Evolutionary conservation across 2,797 vertebrate species (phyloP).

Genomic region (Eulemur mongoz): DNA sequence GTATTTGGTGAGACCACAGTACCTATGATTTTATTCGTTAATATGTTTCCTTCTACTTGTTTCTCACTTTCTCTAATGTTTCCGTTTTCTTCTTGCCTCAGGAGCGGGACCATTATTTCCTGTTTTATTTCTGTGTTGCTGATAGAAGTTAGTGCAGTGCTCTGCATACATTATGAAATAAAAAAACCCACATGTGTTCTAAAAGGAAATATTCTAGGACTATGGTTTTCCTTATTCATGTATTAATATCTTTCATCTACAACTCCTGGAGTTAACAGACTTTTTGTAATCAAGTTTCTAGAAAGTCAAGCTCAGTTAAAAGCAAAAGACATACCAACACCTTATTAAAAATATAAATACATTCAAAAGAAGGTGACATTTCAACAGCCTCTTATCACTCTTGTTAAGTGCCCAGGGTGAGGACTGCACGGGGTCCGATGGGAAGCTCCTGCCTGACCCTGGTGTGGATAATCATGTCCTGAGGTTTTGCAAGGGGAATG

Average conservation of each 20-base stretch:
- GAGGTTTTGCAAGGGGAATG: slow-evolving; percentile 68
- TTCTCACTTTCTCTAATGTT: not conserved
- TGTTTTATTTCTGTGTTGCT: slow-evolving; percentile 27
- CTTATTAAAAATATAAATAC: slow-evolving; percentile 62
- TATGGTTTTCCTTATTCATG: slow-evolving; percentile 20
- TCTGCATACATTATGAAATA: slow-evolving; percentile 21
- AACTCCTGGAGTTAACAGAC: not conserved
- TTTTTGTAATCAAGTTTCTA: slow-evolving; percentile 47
- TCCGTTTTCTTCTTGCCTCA: not conserved
- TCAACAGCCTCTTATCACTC: slow-evolving; percentile 34
- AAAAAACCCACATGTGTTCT: not conserved
- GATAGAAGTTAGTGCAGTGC: not conserved
- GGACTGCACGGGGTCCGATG: slow-evolving; percentile 53
- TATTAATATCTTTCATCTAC: slow-evolving; percentile 35
- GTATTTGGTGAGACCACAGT: not conserved
- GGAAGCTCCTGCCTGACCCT: slow-evolving; percentile 54
- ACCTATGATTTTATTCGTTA: not conserved
- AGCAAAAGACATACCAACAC: slow-evolving; percentile 28
- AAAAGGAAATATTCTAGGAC: slow-evolving; percentile 24
- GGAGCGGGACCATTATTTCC: slow-evolving; percentile 12
- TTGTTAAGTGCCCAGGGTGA: slow-evolving; percentile 45
- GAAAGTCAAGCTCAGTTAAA: slow-evolving; percentile 35
- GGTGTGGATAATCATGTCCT: slow-evolving; percentile 72
- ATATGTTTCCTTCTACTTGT: not conserved
- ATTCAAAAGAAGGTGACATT: slow-evolving; percentile 39